Evolutionary conservation across 2,888 invertebrate species (phyloP).

Genomic region (Parnassius glacialis): DNA sequence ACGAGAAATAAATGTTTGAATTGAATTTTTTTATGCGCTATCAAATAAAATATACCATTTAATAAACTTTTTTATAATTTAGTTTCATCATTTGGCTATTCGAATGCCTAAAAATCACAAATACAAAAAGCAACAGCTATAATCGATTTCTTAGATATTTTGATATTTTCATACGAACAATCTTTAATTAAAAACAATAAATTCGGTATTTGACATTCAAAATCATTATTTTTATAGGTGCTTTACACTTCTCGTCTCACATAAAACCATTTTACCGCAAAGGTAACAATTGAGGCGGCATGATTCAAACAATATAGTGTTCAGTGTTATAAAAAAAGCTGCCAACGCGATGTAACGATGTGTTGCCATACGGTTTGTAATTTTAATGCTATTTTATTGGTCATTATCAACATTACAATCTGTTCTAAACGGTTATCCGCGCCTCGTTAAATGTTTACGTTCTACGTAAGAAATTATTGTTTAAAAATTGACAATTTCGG

Average conservation of each 20-base stretch:
- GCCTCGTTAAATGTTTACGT: slow-evolving; percentile 15
- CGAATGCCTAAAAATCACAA: too few species aligned
- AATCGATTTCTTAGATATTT: too few species aligned
- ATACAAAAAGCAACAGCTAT: too few species aligned
- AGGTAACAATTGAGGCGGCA: slow-evolving; percentile 4
- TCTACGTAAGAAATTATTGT: slow-evolving; percentile 13
- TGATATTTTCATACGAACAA: background rate
- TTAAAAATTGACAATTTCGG: slow-evolving; percentile 12
- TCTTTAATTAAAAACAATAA: slow-evolving; percentile 1
- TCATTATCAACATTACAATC: slow-evolving; percentile 14
- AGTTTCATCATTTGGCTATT: background rate
- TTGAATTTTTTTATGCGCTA: too few species aligned
- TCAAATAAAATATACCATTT: background rate
- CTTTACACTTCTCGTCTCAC: background rate
- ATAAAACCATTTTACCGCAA: background rate
- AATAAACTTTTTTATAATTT: too few species aligned
- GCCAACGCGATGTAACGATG: background rate
- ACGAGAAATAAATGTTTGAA: too few species aligned
- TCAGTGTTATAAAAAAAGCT: slow-evolving; percentile 2
- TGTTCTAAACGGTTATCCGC: slow-evolving; percentile 15
- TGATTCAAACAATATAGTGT: slow-evolving; percentile 3
- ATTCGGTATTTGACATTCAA: background rate
- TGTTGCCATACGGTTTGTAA: slow-evolving; percentile 14
- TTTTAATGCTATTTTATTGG: slow-evolving; percentile 16
- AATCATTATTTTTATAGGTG: background rate